A percentile compares a stretch with the other conserved stretches of the same genome.
Evolutionary conservation across 1,140 invertebrate genomes (phyloP).

Genomic region (Drosophila lini): DNA sequence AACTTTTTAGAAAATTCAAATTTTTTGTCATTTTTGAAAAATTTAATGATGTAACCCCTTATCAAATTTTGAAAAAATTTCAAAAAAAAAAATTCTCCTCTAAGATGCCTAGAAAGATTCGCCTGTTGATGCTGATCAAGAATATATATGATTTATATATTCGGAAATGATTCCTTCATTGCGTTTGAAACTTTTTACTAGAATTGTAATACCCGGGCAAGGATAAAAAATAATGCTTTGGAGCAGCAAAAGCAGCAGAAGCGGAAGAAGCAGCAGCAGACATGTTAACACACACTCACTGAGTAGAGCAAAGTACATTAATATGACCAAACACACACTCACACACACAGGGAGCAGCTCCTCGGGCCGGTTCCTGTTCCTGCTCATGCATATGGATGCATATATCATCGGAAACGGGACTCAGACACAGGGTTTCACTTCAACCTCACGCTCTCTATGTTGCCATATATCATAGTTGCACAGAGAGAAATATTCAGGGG

Average conservation of each 20-base stretch:
- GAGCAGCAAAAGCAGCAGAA: not conserved
- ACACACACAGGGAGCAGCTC: not conserved
- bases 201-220: no score
- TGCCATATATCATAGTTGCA: constrained; percentile 12
- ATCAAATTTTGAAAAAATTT: no score
- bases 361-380: constrained; percentile 6
- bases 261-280: not conserved
- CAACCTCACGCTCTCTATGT: constrained; percentile 7
- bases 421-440: constrained; percentile 14
- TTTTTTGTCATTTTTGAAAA: no score
- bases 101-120: no score
- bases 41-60: no score
- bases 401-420: constrained; percentile 52
- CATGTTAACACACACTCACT: not conserved
- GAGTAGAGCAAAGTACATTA: constrained; percentile 10
- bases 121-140: no score
- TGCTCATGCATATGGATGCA: constrained; percentile 64
- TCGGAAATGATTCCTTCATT: no score
- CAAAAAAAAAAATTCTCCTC: no score
- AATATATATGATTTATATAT: no score
- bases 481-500: not conserved
- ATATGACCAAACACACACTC: not conserved
- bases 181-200: no score
- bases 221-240: no score
- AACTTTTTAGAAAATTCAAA: no score